Percentiles rank a stretch among this genome's conserved stretches.
phyloP scores from a whole-genome alignment of 2,888 invertebrate genomes.

The Gymnosoma rotundatum region DNA sequence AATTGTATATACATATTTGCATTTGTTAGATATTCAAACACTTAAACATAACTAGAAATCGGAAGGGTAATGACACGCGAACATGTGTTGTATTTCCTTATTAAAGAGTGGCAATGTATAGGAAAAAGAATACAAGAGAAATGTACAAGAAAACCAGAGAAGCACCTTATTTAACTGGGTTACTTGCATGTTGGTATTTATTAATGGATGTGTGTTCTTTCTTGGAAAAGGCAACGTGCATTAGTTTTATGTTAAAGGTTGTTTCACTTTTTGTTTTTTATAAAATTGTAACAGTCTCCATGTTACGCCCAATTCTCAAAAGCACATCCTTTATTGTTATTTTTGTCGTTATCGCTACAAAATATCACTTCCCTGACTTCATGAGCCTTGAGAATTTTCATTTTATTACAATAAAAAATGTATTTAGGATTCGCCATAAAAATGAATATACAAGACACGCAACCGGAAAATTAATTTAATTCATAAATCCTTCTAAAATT shows the following conservation, averaged over 20 bases:
- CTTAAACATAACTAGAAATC: conserved; percentile 4
- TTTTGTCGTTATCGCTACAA: conserved; percentile 13
- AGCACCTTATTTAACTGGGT: conserved; percentile 38
- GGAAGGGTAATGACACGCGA: conserved; percentile 51
- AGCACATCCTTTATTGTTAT: conserved; percentile 45
- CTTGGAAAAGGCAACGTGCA: conserved; percentile 6
- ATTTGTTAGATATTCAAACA: conserved; percentile 14
- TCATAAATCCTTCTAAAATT: conserved; percentile 54
- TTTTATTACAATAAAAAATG: conserved; percentile 20
- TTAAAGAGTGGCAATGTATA: too few relatives aligned
- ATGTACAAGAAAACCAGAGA: neutral
- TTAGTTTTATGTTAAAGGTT: conserved; percentile 4
- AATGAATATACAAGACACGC: conserved; percentile 49
- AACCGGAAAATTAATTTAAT: conserved; percentile 62
- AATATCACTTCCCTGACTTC: conserved; percentile 34
- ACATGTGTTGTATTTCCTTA: conserved; percentile 38
- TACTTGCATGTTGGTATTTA: neutral
- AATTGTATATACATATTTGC: neutral
- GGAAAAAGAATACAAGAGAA: neutral
- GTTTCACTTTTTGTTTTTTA: neutral
- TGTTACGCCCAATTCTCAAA: conserved; percentile 56
- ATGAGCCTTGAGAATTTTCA: conserved; percentile 41
- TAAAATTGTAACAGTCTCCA: conserved; percentile 40
- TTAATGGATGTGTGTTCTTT: neutral
- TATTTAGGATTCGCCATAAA: neutral